Conservation (phyloP, 2,113 vertebrate genomes). For the Phoxinus phoxinus region DNA sequence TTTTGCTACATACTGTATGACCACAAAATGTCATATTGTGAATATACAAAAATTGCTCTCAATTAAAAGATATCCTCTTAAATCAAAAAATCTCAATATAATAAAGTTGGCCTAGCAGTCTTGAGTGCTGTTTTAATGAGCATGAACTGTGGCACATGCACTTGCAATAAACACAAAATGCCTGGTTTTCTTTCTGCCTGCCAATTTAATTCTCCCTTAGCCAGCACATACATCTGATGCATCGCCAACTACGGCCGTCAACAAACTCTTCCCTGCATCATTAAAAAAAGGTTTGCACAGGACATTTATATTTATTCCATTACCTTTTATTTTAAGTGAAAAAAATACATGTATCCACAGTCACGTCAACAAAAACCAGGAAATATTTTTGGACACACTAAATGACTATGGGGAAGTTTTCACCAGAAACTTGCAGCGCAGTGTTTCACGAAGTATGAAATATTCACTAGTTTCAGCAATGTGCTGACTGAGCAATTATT, state of each 20-base stretch:
- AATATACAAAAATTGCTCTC: neutral
- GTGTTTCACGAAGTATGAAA: neutral
- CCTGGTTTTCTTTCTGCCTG: slow-evolving; percentile 13
- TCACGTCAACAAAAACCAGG: neutral
- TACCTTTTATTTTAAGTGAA: neutral
- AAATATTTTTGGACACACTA: neutral
- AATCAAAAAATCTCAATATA: neutral
- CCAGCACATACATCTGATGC: neutral
- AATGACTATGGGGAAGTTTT: slow-evolving; percentile 12
- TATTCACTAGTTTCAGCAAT: neutral
- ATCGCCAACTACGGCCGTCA: neutral
- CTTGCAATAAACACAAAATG: slow-evolving; percentile 4
- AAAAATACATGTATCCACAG: neutral
- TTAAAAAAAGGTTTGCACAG: neutral
- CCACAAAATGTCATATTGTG: neutral
- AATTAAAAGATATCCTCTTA: neutral
- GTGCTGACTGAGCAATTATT: neutral
- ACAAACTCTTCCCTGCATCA: neutral
- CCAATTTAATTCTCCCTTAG: slow-evolving; percentile 19
- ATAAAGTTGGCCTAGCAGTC: neutral
- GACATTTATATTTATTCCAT: neutral
- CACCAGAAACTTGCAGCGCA: neutral
- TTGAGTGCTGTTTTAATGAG: slow-evolving; percentile 10
- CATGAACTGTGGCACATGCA: slow-evolving; percentile 3
- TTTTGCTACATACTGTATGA: neutral